phyloP scores from a whole-genome alignment of 2,797 vertebrate species.

The Euthynnus affinis region DNA sequence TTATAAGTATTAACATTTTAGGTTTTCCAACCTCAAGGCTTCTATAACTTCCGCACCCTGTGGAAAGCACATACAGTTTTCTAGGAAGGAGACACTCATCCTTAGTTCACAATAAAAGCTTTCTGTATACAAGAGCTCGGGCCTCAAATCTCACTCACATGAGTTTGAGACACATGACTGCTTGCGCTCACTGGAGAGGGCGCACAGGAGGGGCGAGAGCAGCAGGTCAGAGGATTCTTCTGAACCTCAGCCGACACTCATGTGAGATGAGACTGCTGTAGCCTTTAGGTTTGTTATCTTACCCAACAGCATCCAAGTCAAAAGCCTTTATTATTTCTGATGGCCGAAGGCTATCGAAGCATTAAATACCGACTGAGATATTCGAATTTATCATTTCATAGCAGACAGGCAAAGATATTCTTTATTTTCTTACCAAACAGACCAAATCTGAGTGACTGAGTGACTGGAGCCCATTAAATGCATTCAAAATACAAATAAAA shows the following conservation, averaged over 20 bases:
- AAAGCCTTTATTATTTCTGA: conserved; percentile 38
- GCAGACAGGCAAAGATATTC: not conserved
- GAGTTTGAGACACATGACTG: conserved; percentile 84
- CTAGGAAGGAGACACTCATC: conserved; percentile 46
- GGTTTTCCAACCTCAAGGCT: not conserved
- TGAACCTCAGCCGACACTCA: conserved; percentile 81
- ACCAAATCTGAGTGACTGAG: not conserved
- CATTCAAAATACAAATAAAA: not conserved
- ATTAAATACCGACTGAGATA: not conserved
- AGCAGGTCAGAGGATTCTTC: conserved; percentile 77
- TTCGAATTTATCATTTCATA: not conserved
- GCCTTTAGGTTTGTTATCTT: conserved; percentile 57
- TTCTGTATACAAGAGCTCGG: conserved; percentile 68
- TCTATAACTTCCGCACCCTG: not conserved
- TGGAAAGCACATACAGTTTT: conserved; percentile 16
- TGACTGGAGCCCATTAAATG: not conserved
- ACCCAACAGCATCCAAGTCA: conserved; percentile 26
- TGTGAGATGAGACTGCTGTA: conserved; percentile 71
- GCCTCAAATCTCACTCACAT: conserved; percentile 86
- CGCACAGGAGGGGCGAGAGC: conserved; percentile 69
- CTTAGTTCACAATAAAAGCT: conserved; percentile 70
- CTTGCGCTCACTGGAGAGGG: conserved; percentile 64
- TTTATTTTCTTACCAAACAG: not conserved
- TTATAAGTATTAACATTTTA: not conserved
- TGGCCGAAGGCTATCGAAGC: not conserved